Evolutionary conservation across 2,797 vertebrate species (phyloP).

Genomic region (Anguilla pacifica): DNA sequence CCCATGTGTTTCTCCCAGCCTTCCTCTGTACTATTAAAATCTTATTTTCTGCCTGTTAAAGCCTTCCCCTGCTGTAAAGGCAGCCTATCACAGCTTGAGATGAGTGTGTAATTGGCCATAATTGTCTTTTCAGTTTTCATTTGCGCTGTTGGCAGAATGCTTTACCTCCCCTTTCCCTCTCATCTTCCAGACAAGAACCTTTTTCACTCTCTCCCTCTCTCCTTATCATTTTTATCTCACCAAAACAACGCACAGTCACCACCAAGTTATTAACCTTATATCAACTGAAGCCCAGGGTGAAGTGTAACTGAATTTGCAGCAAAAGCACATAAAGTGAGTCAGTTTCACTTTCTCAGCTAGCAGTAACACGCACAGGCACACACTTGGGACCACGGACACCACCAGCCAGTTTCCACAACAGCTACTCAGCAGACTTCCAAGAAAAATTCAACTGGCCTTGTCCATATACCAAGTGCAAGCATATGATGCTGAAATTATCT

Average conservation of each 20-base stretch:
- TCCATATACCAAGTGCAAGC: not conserved
- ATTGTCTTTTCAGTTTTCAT: conserved; percentile 99
- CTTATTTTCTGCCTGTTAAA: conserved; percentile 99
- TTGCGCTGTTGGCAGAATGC: conserved; percentile 86
- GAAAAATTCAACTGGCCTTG: not conserved
- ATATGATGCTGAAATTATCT: not conserved
- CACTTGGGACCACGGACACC: not conserved
- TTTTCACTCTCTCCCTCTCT: not conserved
- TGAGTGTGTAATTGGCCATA: conserved; percentile 99
- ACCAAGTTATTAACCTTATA: conserved; percentile 55
- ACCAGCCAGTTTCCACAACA: not conserved
- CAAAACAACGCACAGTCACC: conserved; percentile 26
- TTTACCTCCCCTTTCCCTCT: conserved; percentile 51
- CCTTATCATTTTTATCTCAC: not conserved
- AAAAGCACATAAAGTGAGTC: not conserved
- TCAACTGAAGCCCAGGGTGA: conserved; percentile 79
- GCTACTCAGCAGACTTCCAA: not conserved
- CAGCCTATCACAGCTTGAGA: conserved; percentile 88
- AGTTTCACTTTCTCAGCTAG: not conserved
- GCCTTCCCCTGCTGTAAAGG: conserved; percentile 81
- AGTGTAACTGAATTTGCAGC: conserved; percentile 30
- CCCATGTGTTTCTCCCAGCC: conserved; percentile 76
- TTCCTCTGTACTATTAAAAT: conserved; percentile 96
- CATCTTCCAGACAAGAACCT: conserved; percentile 32
- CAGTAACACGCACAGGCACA: not conserved